Base-by-base conservation (phyloP, 2,797 vertebrate genomes). In the Coregonus suidteri region DNA sequence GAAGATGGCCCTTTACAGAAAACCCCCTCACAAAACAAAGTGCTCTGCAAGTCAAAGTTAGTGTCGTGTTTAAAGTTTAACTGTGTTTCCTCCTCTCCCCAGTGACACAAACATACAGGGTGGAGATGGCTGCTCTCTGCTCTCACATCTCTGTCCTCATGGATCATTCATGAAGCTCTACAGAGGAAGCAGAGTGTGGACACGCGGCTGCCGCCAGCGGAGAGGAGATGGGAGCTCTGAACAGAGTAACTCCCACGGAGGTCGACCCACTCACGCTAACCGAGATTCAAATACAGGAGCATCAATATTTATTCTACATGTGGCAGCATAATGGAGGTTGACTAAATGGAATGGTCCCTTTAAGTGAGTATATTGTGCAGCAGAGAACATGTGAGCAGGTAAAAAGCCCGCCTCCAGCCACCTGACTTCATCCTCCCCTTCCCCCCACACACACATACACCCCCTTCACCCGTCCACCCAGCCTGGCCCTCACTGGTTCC, bases 81-180 rank as follows among this genome's bases (percentile, higher is more conserved):
- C 75, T 54, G 54, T 35, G 68, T 66, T 54, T 41, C 64, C 37
- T 9, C 20, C 1, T 65, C 62, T 53, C 20, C 75, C 56, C 30
- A 4, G 7, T 15, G 30, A n/a, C 52, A 52, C 13, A 16, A n/a
- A 56, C 20, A 53, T 47, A 11, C 71, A 5, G 14, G 47, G 20
- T 34, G 47, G 47, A 74, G 53, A 41, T 62, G 16, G 7, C 18
- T 20, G 16, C 34, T 70, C 68, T 70, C 68, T 13, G 25, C n/a
- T 35, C 72, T 75, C 56, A 76, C 79, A 66, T 78, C 80, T 79
- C 75, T 66, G 25, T 76, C 15, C 75, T 87, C 85, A 86, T 88
- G 70, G 84, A 90, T 90, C 86, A 88, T 88, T 88, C 78, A 92
- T 87, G 80, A 84, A 30, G 72, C 74, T 80, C 20, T 77, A 52